Percentiles rank a stretch among this genome's conserved stretches.
Evolutionary conservation across 2,888 invertebrate species (phyloP).

Genomic region (Aphodius sticticus): DNA sequence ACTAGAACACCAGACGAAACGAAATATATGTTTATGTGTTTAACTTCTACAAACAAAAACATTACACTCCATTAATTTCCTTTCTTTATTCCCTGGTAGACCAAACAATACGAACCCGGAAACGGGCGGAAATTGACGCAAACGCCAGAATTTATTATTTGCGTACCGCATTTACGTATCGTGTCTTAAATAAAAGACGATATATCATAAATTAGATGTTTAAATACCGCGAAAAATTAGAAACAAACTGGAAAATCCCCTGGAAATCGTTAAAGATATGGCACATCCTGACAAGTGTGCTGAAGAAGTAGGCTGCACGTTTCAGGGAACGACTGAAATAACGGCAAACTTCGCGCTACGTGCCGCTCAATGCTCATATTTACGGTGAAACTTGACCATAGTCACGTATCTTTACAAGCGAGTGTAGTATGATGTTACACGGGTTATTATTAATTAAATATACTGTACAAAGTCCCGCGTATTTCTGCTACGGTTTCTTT

Average conservation of each 20-base stretch:
- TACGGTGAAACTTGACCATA: neutral
- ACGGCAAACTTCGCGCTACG: neutral
- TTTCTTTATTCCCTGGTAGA: neutral
- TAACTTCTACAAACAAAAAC: neutral
- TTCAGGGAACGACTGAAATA: neutral
- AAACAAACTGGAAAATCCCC: neutral
- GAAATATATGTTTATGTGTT: neutral
- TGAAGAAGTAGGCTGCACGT: neutral
- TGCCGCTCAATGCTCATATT: neutral
- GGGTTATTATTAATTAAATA: neutral
- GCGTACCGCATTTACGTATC: neutral
- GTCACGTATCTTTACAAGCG: neutral
- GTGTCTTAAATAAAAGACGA: neutral
- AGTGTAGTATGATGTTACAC: neutral
- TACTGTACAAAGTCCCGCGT: neutral
- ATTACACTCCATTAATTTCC: neutral
- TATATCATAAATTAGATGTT: neutral
- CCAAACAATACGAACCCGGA: neutral
- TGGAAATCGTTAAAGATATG: neutral
- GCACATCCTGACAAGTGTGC: neutral
- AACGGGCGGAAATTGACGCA: neutral
- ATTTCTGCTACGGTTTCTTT: neutral
- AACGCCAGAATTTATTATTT: neutral
- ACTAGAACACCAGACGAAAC: neutral
- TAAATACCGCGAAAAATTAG: neutral